Conservation (phyloP, 2,888 invertebrate species). For the Drosophila subquinaria region DNA sequence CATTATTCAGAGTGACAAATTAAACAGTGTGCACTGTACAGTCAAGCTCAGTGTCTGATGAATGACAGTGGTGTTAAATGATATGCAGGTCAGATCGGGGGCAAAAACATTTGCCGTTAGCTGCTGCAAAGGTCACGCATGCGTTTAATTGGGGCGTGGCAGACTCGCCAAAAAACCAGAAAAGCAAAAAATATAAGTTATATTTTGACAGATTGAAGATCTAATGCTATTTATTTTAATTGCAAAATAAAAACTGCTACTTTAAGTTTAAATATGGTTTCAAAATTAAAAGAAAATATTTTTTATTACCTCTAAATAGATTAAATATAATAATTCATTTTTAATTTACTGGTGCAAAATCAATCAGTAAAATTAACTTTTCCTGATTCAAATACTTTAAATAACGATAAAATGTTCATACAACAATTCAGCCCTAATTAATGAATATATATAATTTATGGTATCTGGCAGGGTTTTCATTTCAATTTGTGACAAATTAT, state of each 20-base stretch:
- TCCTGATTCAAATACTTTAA: no score
- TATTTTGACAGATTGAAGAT: neutral
- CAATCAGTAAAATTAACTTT: no score
- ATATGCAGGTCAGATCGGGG: slow-evolving; percentile 68
- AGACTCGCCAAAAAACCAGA: slow-evolving; percentile 22
- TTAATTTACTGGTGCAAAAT: no score
- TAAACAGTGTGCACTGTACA: neutral
- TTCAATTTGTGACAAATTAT: neutral
- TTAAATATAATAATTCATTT: no score
- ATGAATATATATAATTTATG: no score
- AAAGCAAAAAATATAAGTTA: neutral
- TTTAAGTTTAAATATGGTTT: no score
- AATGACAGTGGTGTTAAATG: slow-evolving; percentile 54
- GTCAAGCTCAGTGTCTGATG: slow-evolving; percentile 37
- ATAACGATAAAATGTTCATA: no score
- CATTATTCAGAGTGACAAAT: slow-evolving; percentile 43
- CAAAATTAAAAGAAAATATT: no score
- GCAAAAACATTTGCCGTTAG: neutral
- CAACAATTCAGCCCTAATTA: no score
- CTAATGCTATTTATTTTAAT: neutral
- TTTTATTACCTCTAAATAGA: no score
- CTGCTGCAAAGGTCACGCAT: neutral
- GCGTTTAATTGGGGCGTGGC: slow-evolving; percentile 64
- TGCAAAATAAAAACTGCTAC: no score
- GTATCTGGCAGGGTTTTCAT: no score